Base-by-base conservation (phyloP, 2,888 invertebrate genomes). In the Hirtodrosophila cameraria region DNA sequence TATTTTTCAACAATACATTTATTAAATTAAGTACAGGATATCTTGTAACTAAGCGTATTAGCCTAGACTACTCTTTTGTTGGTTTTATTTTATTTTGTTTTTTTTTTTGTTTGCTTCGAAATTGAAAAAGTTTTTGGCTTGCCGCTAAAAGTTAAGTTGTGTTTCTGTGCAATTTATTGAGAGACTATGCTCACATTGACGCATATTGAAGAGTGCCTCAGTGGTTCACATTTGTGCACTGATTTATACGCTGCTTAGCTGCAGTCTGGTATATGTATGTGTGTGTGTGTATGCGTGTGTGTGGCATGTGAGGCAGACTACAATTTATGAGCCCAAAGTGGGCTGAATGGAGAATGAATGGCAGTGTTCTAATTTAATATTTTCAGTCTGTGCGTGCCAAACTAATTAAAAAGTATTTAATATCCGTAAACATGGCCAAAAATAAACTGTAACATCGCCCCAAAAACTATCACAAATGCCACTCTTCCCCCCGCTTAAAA, bases 371-470 rank as follows among this genome's bases (percentile, higher is more conserved):
- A 69, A 84, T 77, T 75, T 69, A 71, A 81, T 72, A 69, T 63
- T 68, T 81, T 61, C 45, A 42, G 54, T 67, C 27, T 62, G 60
- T 73, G 83, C 68, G 62, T 85, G 83, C 69, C 61, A 82, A 85
- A 82, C 81, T 82, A 82, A 85, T 82, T 82, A 82, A 76, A 85
- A 82, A 85, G 68, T 82, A 75, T 85, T 82, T 85, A 82, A 82
- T 82, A 85, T 80, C 64, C 71, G 86, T 72, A 85, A 85, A 85
- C 86, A 85, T 74, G 75, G 42, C 65, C 61, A 59, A 65, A 78
- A 81, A 79, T 65, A 74, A 66, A 79, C 65, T 75, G 49, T 33
- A 65, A 46, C 27, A 18, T 28, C 31, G 41, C 31, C 13, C 59
- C 6, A 15, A 13, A 42, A 75, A 60, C 64, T 48, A 59, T 41